Percentiles rank a stretch among this genome's conserved stretches.
Evolutionary conservation across 2,888 invertebrate genomes (phyloP).

Genomic region (Patella ulyssiponensis): DNA sequence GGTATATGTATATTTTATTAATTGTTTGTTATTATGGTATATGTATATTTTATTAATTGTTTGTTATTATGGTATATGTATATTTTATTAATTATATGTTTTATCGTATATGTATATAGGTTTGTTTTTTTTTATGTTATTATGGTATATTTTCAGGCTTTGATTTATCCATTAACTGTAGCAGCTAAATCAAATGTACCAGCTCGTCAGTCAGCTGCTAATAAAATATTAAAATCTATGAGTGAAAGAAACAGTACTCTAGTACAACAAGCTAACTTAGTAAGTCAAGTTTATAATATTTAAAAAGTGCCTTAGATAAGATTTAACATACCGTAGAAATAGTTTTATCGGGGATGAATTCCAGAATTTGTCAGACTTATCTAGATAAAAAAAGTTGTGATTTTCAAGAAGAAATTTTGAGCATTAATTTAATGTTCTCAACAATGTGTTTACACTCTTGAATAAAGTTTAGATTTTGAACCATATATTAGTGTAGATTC

Average conservation of each 20-base stretch:
- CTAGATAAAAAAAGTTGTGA: too few relatives aligned
- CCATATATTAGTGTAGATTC: too few relatives aligned
- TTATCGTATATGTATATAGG: background rate
- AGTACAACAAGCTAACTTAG: constrained; percentile 96
- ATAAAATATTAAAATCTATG: constrained; percentile 95
- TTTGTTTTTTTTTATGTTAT: background rate
- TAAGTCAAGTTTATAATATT: constrained; percentile 73
- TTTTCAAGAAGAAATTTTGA: too few relatives aligned
- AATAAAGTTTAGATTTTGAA: too few relatives aligned
- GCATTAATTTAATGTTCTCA: too few relatives aligned
- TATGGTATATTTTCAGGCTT: constrained; percentile 75
- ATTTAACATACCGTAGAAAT: too few relatives aligned
- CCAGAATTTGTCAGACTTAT: too few relatives aligned
- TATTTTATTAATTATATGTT: background rate
- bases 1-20: background rate
- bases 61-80: background rate
- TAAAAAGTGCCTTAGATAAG: too few relatives aligned
- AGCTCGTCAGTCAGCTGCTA: constrained; percentile 84
- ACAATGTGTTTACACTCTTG: too few relatives aligned
- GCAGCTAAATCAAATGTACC: constrained; percentile 82
- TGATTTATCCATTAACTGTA: constrained; percentile 97
- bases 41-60: background rate
- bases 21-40: background rate
- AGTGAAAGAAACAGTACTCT: constrained; percentile 92
- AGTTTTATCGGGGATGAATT: too few relatives aligned